Conservation (phyloP, 1,140 invertebrate genomes). For the Drosophila truncata region DNA sequence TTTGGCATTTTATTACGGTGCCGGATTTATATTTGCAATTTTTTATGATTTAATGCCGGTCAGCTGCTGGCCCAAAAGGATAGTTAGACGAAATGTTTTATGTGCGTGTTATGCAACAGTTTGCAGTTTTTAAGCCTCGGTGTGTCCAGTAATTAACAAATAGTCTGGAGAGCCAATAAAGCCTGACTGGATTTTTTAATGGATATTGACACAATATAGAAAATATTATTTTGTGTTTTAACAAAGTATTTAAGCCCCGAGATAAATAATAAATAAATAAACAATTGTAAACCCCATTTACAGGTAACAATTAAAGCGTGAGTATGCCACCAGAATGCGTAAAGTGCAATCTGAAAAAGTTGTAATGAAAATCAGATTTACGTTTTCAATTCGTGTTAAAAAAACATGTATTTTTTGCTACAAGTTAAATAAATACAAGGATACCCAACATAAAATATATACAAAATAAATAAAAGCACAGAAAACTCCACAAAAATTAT, state of each 20-base stretch:
- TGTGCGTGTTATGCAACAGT: slow-evolving; percentile 65
- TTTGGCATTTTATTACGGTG: slow-evolving; percentile 61
- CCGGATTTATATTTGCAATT: slow-evolving; percentile 38
- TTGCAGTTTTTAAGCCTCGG: slow-evolving; percentile 18
- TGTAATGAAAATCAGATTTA: no score
- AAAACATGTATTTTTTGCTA: no score
- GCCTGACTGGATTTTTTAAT: slow-evolving; percentile 23
- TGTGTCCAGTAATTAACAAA: slow-evolving; percentile 22
- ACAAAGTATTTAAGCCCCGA: not conserved
- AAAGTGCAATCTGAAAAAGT: no score
- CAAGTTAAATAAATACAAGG: not conserved
- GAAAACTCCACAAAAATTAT: not conserved
- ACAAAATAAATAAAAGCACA: not conserved
- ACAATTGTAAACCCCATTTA: no score
- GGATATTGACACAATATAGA: not conserved
- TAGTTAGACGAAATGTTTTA: slow-evolving; percentile 66
- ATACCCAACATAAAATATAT: not conserved
- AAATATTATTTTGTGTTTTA: not conserved
- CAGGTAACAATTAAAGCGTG: no score
- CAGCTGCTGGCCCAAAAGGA: slow-evolving; percentile 55
- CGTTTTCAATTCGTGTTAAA: no score
- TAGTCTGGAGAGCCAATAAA: slow-evolving; percentile 5
- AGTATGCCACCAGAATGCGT: no score
- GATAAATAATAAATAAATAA: not conserved
- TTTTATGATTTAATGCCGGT: slow-evolving; percentile 66